phyloP scores from a whole-genome alignment of 1,140 invertebrate genomes.

The Drosophila subobscura region DNA sequence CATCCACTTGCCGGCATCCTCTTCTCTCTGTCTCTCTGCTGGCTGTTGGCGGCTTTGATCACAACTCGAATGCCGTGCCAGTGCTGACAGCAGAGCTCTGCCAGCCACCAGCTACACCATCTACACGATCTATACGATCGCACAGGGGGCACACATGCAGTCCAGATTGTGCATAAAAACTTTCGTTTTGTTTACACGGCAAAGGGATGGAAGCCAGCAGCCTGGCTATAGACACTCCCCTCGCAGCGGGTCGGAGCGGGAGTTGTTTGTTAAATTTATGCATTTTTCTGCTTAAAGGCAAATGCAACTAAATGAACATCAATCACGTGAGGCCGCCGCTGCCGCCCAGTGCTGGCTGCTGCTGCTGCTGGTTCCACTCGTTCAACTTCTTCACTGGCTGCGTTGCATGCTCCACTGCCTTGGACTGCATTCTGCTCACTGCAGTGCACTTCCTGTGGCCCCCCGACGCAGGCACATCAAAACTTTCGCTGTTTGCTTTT shows the following conservation, averaged over 20 bases:
- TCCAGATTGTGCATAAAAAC: conserved; percentile 76
- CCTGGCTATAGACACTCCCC: not conserved
- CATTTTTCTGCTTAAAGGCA: conserved; percentile 80
- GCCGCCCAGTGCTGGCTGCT: conserved; percentile 47
- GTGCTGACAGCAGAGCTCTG: conserved; percentile 59
- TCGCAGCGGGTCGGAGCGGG: not conserved
- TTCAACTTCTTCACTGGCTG: conserved; percentile 15
- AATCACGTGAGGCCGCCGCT: conserved; percentile 74
- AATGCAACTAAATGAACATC: conserved; percentile 81
- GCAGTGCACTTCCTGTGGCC: conserved; percentile 72
- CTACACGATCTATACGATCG: conserved; percentile 20
- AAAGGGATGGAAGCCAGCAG: no score
- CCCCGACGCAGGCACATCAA: conserved; percentile 72
- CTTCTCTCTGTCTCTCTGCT: not conserved
- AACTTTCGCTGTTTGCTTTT: conserved; percentile 66
- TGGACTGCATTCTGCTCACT: conserved; percentile 59
- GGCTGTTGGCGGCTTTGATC: conserved; percentile 65
- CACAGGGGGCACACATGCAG: conserved; percentile 58
- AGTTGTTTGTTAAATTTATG: conserved; percentile 79
- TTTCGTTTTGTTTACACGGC: conserved; percentile 64
- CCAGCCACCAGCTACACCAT: conserved; percentile 22
- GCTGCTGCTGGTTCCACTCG: conserved; percentile 12
- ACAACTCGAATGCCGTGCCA: conserved; percentile 43
- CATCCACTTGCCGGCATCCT: conserved; percentile 24
- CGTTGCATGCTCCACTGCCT: conserved; percentile 45